These are phyloP conservation scores for Sylvia borin DNA, from an alignment of 2,797 vertebrate genomes.

Conservation along the genomic window DNA sequence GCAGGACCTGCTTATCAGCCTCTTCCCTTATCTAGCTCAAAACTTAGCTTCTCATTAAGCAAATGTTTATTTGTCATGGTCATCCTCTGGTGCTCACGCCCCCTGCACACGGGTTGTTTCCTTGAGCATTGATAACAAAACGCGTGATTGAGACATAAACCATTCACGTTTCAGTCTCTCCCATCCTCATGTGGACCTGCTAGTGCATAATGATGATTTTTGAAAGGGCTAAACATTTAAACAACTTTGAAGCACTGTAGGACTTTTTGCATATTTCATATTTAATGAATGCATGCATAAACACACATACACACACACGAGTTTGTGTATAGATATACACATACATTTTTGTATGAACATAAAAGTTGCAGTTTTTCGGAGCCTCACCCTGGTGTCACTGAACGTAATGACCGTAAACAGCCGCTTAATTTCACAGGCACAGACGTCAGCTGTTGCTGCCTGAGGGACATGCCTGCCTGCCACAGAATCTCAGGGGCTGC, in stretches of 20 bases:
- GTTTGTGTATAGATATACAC: accelerated
- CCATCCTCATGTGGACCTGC: neutral
- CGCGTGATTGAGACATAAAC: neutral
- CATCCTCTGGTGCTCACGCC: too few relatives aligned
- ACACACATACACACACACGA: accelerated
- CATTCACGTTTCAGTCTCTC: neutral
- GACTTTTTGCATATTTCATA: neutral
- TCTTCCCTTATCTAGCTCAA: neutral
- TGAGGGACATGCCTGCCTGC: too few relatives aligned
- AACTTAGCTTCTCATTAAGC: neutral
- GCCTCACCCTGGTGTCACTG: neutral
- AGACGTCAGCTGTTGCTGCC: neutral
- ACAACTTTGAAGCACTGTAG: neutral
- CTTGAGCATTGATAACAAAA: too few relatives aligned
- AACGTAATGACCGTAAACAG: neutral
- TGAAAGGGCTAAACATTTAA: neutral
- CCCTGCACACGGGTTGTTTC: neutral
- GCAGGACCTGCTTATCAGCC: neutral
- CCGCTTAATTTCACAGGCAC: neutral
- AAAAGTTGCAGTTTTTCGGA: neutral
- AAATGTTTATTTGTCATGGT: neutral
- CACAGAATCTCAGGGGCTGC: accelerated
- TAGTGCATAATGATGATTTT: neutral
- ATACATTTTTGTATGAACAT: accelerated
- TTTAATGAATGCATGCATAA: accelerated